These are phyloP conservation scores for Acanthococcus lagerstroemiae DNA, from an alignment of 2,888 invertebrate species.

Conservation along the genomic window DNA sequence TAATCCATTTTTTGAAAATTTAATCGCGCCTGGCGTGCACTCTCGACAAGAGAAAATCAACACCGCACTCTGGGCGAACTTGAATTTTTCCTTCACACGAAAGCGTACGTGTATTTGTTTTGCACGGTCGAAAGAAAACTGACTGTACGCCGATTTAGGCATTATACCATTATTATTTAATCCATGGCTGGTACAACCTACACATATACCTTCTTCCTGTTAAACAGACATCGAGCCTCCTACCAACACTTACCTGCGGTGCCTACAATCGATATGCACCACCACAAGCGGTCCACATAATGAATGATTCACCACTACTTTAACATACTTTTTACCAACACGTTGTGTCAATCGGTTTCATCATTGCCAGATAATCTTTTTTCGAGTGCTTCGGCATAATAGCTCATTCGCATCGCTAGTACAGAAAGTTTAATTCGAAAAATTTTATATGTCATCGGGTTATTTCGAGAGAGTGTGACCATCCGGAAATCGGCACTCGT, in stretches of 20 bases:
- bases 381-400: too few species aligned
- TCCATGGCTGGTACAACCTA: not conserved
- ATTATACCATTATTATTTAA: slow-evolving; percentile 4
- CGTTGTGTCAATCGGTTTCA: not conserved
- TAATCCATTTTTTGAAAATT: not conserved
- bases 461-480: too few species aligned
- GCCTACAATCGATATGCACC: not conserved
- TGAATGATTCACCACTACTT: not conserved
- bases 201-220: slow-evolving; percentile 2
- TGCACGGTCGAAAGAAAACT: not conserved
- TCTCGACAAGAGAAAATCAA: not conserved
- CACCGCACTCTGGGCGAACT: not conserved
- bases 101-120: not conserved
- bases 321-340: not conserved
- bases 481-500: too few species aligned
- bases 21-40: too few species aligned
- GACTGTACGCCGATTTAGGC: not conserved
- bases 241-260: not conserved
- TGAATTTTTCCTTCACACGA: not conserved
- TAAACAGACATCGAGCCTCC: not conserved
- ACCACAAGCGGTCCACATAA: not conserved
- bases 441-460: too few species aligned
- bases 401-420: too few species aligned
- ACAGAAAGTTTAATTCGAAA: too few species aligned
- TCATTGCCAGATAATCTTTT: not conserved